These are phyloP conservation scores for Eupristina koningsbergeri DNA, from an alignment of 1,140 invertebrate species.

Conservation along the genomic window DNA sequence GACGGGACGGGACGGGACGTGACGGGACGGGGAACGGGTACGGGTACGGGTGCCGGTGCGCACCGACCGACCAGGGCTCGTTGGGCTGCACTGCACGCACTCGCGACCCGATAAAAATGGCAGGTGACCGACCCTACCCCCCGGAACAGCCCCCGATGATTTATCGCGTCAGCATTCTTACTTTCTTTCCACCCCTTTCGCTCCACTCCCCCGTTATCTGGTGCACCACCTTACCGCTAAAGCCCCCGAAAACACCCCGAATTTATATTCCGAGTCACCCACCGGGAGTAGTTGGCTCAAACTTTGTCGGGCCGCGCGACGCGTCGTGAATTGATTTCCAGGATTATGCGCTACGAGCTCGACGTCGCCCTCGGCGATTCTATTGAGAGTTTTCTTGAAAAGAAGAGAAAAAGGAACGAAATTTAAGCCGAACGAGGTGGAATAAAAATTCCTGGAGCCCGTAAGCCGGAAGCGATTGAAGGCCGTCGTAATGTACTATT, in stretches of 20 bases:
- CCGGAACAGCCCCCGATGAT: not conserved
- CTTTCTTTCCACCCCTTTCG: not conserved
- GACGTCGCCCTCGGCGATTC: not conserved
- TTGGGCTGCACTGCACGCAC: no score
- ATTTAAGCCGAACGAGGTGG: not conserved
- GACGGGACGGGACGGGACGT: no score
- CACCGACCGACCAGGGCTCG: not conserved
- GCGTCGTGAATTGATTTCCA: no score
- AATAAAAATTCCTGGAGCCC: not conserved
- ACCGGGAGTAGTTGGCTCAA: no score
- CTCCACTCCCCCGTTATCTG: not conserved
- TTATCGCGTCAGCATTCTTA: not conserved
- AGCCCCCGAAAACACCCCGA: no score
- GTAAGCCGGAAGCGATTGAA: not conserved
- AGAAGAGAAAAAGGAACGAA: no score
- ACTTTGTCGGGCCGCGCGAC: no score
- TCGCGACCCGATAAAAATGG: constrained; percentile 28
- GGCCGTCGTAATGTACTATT: not conserved
- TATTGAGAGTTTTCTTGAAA: not conserved
- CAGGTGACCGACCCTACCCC: not conserved
- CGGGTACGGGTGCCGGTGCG: no score
- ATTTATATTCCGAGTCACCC: no score
- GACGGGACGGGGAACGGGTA: no score
- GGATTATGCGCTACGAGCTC: no score
- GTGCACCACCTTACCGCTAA: not conserved